These are phyloP conservation scores for Archips crataeganus DNA, from an alignment of 2,888 invertebrate species.

Conservation along the genomic window DNA sequence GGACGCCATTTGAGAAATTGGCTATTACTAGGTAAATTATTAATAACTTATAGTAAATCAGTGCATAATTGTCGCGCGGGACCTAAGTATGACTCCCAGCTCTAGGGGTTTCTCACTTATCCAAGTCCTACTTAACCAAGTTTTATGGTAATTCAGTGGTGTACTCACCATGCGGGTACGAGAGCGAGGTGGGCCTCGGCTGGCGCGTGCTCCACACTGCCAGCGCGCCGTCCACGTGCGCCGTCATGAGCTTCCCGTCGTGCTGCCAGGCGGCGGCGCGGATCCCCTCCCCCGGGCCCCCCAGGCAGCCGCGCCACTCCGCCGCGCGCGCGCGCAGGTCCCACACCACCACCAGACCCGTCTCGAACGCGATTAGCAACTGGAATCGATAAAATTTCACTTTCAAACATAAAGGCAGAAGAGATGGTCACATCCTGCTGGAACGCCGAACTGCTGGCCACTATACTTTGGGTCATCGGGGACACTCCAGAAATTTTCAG, in stretches of 20 bases:
- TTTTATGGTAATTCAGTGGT: no score
- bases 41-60: no score
- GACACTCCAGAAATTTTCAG: no score
- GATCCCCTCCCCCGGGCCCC: constrained; percentile 91
- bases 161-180: constrained; percentile 95
- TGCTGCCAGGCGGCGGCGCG: constrained; percentile 98
- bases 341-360: constrained; percentile 98
- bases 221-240: constrained; percentile 98
- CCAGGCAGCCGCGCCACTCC: constrained; percentile 93
- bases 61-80: no score
- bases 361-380: constrained; percentile 98
- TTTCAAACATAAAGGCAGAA: background rate
- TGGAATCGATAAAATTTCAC: constrained; percentile 64
- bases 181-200: constrained; percentile 91
- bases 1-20: no score
- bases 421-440: no score
- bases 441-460: no score
- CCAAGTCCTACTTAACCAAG: no score
- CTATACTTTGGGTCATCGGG: no score
- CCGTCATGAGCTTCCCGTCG: constrained; percentile 99
- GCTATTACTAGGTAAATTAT: no score
- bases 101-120: no score
- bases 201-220: constrained; percentile 96
- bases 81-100: no score
- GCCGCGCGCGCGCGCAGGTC: constrained; percentile 95